phyloP scores from a whole-genome alignment of 2,888 invertebrate species.

The Sisyra nigra region DNA sequence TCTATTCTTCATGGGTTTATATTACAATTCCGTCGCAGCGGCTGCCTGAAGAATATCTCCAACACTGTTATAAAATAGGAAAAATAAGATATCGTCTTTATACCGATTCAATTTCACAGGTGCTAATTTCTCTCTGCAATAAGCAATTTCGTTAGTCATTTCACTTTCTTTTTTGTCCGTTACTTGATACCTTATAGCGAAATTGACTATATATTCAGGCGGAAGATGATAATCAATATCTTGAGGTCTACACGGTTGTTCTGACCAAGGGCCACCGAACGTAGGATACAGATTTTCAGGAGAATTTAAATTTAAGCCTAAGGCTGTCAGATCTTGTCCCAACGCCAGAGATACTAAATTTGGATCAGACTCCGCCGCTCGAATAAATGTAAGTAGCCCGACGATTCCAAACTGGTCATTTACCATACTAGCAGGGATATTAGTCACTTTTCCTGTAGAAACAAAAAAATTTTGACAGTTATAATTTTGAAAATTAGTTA shows the following conservation, averaged over 20 bases:
- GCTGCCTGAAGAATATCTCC: conserved; percentile 96
- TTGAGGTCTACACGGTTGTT: conserved; percentile 93
- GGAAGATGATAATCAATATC: conserved; percentile 98
- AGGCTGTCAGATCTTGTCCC: conserved; percentile 94
- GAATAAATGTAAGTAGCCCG: conserved; percentile 92
- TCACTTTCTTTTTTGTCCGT: too few relatives aligned
- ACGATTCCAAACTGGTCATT: conserved; percentile 99
- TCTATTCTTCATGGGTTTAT: too few relatives aligned
- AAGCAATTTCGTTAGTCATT: conserved; percentile 9
- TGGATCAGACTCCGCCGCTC: conserved; percentile 94
- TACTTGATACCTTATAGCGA: conserved; percentile 54
- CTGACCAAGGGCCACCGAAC: conserved; percentile 98
- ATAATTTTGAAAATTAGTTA: not conserved
- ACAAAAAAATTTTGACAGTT: too few relatives aligned
- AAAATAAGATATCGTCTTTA: conserved; percentile 97
- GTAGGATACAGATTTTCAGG: conserved; percentile 96
- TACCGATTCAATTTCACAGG: conserved; percentile 91
- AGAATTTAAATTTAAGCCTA: conserved; percentile 96
- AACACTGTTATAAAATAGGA: conserved; percentile 97
- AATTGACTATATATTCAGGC: conserved; percentile 96
- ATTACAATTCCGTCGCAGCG: conserved; percentile 93
- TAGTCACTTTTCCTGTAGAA: conserved; percentile 78
- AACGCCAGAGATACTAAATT: conserved; percentile 91
- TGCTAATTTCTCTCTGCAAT: conserved; percentile 75
- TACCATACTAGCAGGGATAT: conserved; percentile 97